These are phyloP conservation scores for Mastacembelus armatus DNA, from an alignment of 2,797 vertebrate species.

Conservation along the genomic window DNA sequence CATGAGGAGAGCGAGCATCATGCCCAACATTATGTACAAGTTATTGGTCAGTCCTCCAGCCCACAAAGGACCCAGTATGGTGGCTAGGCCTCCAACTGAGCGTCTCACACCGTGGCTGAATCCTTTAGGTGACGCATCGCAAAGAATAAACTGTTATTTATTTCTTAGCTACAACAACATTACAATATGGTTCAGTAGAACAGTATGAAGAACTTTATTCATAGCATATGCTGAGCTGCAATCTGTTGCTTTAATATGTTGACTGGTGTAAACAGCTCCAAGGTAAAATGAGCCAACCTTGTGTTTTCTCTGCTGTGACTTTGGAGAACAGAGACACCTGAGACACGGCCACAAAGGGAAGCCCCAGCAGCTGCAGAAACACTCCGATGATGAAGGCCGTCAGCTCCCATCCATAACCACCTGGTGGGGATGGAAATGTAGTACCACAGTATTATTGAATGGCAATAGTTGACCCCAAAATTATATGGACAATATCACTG, in stretches of 20 bases:
- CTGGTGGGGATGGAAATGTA: conserved; percentile 64
- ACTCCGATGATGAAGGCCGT: conserved; percentile 85
- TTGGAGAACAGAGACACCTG: conserved; percentile 92
- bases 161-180: conserved; percentile 7
- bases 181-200: conserved; percentile 12
- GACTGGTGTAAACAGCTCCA: background rate
- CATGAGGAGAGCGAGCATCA: conserved; percentile 87
- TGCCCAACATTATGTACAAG: conserved; percentile 87
- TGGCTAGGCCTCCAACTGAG: conserved; percentile 88
- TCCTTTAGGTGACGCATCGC: conserved; percentile 61
- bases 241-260: conserved; percentile 34
- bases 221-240: conserved; percentile 13
- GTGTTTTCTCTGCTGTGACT: conserved; percentile 88
- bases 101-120: conserved; percentile 89
- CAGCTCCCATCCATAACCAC: conserved; percentile 83
- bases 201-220: background rate
- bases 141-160: conserved; percentile 9
- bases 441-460: conserved; percentile 24
- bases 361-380: conserved; percentile 89
- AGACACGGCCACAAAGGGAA: conserved; percentile 89
- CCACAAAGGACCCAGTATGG: conserved; percentile 89
- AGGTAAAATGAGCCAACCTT: conserved; percentile 79
- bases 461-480: conserved; percentile 17
- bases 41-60: conserved; percentile 86
- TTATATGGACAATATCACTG: conserved; percentile 12